Evolutionary conservation across 2,888 invertebrate genomes (phyloP).

Genomic region (Rhamphomyia laevipes): DNA sequence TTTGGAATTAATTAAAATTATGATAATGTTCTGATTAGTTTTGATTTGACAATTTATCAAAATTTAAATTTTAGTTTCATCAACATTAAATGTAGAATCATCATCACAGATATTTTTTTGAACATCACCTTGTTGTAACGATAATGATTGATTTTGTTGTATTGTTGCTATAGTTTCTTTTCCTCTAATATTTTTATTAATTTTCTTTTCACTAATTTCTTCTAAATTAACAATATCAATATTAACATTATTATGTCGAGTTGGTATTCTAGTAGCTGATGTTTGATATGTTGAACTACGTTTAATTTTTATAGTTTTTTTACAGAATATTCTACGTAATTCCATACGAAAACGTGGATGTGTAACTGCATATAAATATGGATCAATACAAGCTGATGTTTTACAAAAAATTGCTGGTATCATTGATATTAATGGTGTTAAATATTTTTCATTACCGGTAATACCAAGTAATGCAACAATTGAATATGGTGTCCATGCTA

Average conservation of each 20-base stretch:
- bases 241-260: not conserved
- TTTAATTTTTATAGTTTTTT: conserved; percentile 19
- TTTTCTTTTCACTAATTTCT: not conserved
- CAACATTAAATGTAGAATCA: not conserved
- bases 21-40: too few species aligned
- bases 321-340: conserved; percentile 26
- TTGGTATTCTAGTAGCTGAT: conserved; percentile 20
- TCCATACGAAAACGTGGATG: conserved; percentile 66
- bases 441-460: conserved; percentile 47
- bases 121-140: not conserved
- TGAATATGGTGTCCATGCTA: conserved; percentile 76
- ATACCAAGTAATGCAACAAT: conserved; percentile 62
- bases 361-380: conserved; percentile 66
- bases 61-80: too few species aligned
- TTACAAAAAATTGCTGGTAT: conserved; percentile 71
- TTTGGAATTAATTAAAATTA: too few species aligned
- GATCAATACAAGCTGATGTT: conserved; percentile 68
- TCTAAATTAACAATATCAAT: not conserved
- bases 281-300: conserved; percentile 29
- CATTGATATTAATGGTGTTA: conserved; percentile 62
- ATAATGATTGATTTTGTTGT: not conserved
- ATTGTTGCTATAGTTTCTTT: not conserved
- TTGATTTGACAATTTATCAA: too few species aligned
- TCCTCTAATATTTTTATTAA: not conserved
- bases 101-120: not conserved